Evolutionary conservation across 2,797 vertebrate species (phyloP), one percentile per base, ranked within the genome.

Genomic region (Hypotaenidia okinawae): DNA sequence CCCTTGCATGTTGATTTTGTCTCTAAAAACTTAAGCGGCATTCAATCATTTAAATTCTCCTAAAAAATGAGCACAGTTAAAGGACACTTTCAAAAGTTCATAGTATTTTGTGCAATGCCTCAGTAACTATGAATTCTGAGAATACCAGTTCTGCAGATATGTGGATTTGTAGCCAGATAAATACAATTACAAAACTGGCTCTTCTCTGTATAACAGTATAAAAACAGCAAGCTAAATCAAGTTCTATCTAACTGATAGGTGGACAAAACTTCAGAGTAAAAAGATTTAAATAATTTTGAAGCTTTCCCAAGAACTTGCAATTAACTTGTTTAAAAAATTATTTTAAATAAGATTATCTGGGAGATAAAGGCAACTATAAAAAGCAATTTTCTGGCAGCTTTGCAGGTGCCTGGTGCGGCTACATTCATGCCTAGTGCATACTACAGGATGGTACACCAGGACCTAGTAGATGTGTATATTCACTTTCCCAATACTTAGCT

Each of bases 351-450:
- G 8, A 35, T 18, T n/a, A 8, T 57, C 45, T 69, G 13, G 6
- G 49, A 83, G 37, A 79, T 30, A 21, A 75, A 76, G 32, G 32
- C 2, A 8, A 18, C 3, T 32, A 23, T 16, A 33, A 67, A 41
- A 35, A 63, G 3, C 9, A 75, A 32, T 51, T 32, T 62, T 18
- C 6, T 63, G 33, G 30, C 14, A 69, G 6, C 1, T 76, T 66
- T 52, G 19, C 17, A 8, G 14, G 24, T 85, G 6, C 6, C 17
- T 2, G 0, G 4, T 28, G 6, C 14, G 28, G 10, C 4, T 23
- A 49, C 4, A 39, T 12, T 61, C 28, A 39, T 30, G 23, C 5
- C 17, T 54, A 15, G 10, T 1, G 2, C 16, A 24, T 41, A 5
- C 14, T 81, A 28, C 5, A 37, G 21, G 12, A 33, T 16, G 4